These are phyloP conservation scores for Melanostoma scalare DNA, from an alignment of 2,888 invertebrate species.

Conservation along the genomic window DNA sequence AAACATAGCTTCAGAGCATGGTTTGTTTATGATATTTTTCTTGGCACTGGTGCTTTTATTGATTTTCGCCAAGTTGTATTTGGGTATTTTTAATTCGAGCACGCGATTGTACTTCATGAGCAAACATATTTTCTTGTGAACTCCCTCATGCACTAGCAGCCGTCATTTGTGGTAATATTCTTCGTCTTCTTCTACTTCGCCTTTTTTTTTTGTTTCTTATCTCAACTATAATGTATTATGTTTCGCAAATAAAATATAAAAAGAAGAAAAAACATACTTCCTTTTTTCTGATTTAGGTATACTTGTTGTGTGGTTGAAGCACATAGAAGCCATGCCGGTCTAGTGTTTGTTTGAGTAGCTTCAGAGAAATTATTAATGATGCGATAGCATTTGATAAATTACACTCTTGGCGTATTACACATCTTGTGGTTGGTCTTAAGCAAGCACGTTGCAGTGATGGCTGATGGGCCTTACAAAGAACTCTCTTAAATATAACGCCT, in stretches of 20 bases:
- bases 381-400: slow-evolving; percentile 74
- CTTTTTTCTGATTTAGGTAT: slow-evolving; percentile 23
- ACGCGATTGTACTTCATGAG: slow-evolving; percentile 49
- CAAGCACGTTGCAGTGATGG: slow-evolving; percentile 9
- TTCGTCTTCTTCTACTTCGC: slow-evolving; percentile 8
- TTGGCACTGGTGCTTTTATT: slow-evolving; percentile 34
- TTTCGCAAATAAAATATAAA: slow-evolving; percentile 43
- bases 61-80: slow-evolving; percentile 54
- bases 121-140: slow-evolving; percentile 22
- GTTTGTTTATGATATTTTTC: neutral
- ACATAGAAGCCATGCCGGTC: neutral
- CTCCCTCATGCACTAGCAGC: slow-evolving; percentile 19
- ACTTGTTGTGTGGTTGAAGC: slow-evolving; percentile 27
- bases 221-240: slow-evolving; percentile 56
- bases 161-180: slow-evolving; percentile 23
- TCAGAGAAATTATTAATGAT: slow-evolving; percentile 73
- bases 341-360: slow-evolving; percentile 2
- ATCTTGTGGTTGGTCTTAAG: slow-evolving; percentile 37
- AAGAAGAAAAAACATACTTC: slow-evolving; percentile 10
- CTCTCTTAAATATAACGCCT: slow-evolving; percentile 24
- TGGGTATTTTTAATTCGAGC: slow-evolving; percentile 47
- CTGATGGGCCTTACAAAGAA: neutral
- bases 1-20: neutral
- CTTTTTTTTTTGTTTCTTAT: slow-evolving; percentile 3
- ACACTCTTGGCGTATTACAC: slow-evolving; percentile 55